A percentile compares a stretch with the other conserved stretches of the same genome.
Conservation (phyloP, 1,140 invertebrate species). For the Habropoda laboriosa region DNA sequence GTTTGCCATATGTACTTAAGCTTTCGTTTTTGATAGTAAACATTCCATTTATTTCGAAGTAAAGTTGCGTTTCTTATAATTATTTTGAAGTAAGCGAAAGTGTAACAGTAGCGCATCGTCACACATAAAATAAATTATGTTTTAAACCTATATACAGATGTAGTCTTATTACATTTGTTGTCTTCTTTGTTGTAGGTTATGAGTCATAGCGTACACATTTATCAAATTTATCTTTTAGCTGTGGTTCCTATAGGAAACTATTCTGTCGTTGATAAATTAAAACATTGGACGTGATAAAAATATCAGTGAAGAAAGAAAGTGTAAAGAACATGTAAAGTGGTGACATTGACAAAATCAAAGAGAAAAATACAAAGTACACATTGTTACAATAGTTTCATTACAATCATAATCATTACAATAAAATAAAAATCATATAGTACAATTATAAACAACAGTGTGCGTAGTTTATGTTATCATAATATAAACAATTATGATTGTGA, state of each 20-base stretch:
- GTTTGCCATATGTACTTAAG: background rate
- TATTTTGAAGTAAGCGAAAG: background rate
- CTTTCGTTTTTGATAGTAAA: slow-evolving; percentile 22
- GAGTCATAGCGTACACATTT: slow-evolving; percentile 32
- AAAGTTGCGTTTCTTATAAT: background rate
- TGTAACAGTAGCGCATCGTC: background rate
- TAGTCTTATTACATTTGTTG: background rate
- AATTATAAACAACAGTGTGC: background rate
- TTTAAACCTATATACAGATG: background rate
- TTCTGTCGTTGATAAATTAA: background rate
- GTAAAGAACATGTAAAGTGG: background rate
- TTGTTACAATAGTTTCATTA: background rate
- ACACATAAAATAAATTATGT: background rate
- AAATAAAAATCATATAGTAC: background rate
- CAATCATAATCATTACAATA: background rate
- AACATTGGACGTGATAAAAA: background rate
- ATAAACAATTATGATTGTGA: background rate
- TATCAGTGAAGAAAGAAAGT: background rate
- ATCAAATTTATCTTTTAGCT: background rate
- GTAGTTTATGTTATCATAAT: background rate
- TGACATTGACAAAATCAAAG: background rate
- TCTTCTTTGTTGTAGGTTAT: slow-evolving; percentile 58
- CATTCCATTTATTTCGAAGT: slow-evolving; percentile 29
- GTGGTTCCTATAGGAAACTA: background rate
- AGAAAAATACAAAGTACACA: background rate